Base-by-base conservation (phyloP, 2,888 invertebrate species). In the Dynastes hyllus region DNA sequence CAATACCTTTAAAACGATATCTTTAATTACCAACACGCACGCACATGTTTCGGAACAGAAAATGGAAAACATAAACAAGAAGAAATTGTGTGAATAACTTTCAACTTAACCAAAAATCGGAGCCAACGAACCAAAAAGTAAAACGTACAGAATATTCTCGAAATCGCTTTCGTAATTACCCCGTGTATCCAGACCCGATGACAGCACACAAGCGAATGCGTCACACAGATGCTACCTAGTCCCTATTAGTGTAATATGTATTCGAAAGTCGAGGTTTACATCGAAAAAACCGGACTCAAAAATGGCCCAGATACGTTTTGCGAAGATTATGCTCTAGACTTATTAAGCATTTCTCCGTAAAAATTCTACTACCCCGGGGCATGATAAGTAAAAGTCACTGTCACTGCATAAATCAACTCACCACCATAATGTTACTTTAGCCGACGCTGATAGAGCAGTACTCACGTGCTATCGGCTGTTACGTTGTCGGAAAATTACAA, bases 11-110 rank as follows among this genome's bases (percentile, higher is more conserved):
- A 61, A 45, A 32, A 8, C 58, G 58, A 58, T 58, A 11, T 40
- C 16, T 55, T 73, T 73, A 73, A 73, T 73, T 58, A 40, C 45
- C 22, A 37, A 37, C 58, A 73, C 22, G 73, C 73, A 73, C 73
- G 73, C 58, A 58, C 40, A 55, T 73, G 40, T 40, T 40, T 40
- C 73, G 37, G 40, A 73, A 73, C 37, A 3, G 22, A 37, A 58
- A 65, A 65, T 11, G n/a, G 45, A 6, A 67, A 67, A 16, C 16
- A 22, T n/a, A 50, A 22, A 67, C 45, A 37, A 55, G 5, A 58
- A 37, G 58, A 73, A 73, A 58, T 37, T 58, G 27, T 73, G 40
- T 16, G 45, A 73, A 73, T 73, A 73, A 73, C 73, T 73, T 73
- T 73, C 73, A 40, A 40, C 37, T 58, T 40, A 73, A 73, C 58